A percentile compares a stretch with the other conserved stretches of the same genome.
Evolutionary conservation across 2,888 invertebrate genomes (phyloP).

Genomic region (Dorcus parallelipipedus): DNA sequence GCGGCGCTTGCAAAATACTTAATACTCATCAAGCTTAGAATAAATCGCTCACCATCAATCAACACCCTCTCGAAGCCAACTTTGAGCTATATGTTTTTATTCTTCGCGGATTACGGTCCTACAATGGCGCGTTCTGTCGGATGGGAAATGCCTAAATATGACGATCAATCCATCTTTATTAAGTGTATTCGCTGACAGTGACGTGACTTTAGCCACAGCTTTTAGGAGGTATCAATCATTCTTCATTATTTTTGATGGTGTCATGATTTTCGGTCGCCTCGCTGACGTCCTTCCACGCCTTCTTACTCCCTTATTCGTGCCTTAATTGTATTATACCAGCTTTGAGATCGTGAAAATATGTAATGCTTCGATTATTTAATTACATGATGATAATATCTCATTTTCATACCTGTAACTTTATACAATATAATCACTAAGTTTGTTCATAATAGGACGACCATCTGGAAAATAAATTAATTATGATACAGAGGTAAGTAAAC

Average conservation of each 20-base stretch:
- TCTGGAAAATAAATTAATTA: too few relatives aligned
- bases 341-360: constrained; percentile 4
- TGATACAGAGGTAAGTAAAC: too few relatives aligned
- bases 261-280: constrained; percentile 9
- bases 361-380: background rate
- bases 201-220: constrained; percentile 43
- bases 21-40: too few relatives aligned
- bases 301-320: background rate
- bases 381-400: background rate
- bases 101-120: too few relatives aligned
- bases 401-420: too few relatives aligned
- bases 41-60: too few relatives aligned
- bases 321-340: constrained; percentile 8
- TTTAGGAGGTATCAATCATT: constrained; percentile 25
- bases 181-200: constrained; percentile 19
- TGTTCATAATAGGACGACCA: too few relatives aligned
- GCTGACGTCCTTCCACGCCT: background rate
- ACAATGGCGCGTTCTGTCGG: background rate
- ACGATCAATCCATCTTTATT: constrained; percentile 20
- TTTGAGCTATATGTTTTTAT: too few relatives aligned
- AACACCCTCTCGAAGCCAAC: too few relatives aligned
- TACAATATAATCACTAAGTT: too few relatives aligned
- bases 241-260: constrained; percentile 24
- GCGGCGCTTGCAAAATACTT: too few relatives aligned
- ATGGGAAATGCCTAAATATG: constrained; percentile 4